These are phyloP conservation scores for Chorisops tibialis DNA, from an alignment of 2,888 invertebrate genomes.

Conservation along the genomic window DNA sequence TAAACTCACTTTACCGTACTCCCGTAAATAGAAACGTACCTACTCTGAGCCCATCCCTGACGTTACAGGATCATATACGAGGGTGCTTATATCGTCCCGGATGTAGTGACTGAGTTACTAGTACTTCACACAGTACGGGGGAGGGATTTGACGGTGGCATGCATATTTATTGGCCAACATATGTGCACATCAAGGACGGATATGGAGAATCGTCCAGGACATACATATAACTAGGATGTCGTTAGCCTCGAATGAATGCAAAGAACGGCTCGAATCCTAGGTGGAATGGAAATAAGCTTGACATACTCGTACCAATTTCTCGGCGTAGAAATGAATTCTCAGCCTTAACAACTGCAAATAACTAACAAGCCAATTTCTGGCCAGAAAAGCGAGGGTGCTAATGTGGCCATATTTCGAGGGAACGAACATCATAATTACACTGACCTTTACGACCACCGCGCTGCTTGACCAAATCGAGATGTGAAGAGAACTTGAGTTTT, in stretches of 20 bases:
- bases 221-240: neutral
- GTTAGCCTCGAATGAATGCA: too few relatives aligned
- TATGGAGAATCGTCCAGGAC: neutral
- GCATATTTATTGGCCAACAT: slow-evolving; percentile 51
- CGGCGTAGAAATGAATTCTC: neutral
- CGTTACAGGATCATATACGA: too few relatives aligned
- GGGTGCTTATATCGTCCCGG: too few relatives aligned
- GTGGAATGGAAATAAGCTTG: neutral
- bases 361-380: slow-evolving; percentile 45
- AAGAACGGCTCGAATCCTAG: neutral
- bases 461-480: slow-evolving; percentile 21
- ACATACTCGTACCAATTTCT: too few relatives aligned
- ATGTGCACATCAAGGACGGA: slow-evolving; percentile 31
- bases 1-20: slow-evolving; percentile 38
- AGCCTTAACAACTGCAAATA: slow-evolving; percentile 28
- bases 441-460: slow-evolving; percentile 18
- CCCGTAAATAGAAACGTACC: slow-evolving; percentile 38
- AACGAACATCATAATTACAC: slow-evolving; percentile 43
- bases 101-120: slow-evolving; percentile 5
- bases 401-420: slow-evolving; percentile 47
- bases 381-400: slow-evolving; percentile 46
- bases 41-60: neutral
- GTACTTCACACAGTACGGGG: slow-evolving; percentile 1
- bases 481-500: slow-evolving; percentile 3
- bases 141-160: slow-evolving; percentile 30